Evolutionary conservation across 1,140 invertebrate genomes (phyloP).

Genomic region (Sinonovacula constricta): DNA sequence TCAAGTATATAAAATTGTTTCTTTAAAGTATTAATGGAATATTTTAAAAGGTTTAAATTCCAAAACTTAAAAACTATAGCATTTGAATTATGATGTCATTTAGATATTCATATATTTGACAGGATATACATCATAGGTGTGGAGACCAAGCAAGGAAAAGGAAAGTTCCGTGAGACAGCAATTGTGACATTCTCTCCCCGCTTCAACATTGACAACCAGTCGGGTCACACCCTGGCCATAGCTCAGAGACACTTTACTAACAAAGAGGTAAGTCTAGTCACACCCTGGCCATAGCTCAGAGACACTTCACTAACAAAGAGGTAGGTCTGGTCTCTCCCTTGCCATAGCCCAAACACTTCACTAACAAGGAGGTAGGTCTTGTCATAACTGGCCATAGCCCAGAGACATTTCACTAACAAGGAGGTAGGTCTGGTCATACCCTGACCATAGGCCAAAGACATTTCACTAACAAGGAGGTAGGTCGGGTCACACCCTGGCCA

Average conservation of each 20-base stretch:
- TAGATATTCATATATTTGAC: slow-evolving; percentile 65
- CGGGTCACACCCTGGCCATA: slow-evolving; percentile 89
- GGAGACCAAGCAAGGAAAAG: slow-evolving; percentile 90
- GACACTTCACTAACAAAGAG: too few species aligned
- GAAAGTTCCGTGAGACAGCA: slow-evolving; percentile 92
- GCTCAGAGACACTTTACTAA: slow-evolving; percentile 84
- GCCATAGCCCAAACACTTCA: too few species aligned
- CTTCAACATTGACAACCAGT: slow-evolving; percentile 96
- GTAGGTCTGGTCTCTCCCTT: too few species aligned
- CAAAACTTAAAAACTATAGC: neutral
- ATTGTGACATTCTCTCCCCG: slow-evolving; percentile 95
- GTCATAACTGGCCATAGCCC: too few species aligned
- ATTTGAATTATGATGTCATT: neutral
- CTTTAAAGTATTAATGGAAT: neutral
- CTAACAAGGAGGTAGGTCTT: too few species aligned
- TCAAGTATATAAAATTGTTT: neutral
- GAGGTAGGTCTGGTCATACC: too few species aligned
- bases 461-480: too few species aligned
- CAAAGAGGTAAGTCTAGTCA: slow-evolving; percentile 67
- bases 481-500: too few species aligned
- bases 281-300: too few species aligned
- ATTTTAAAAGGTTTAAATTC: neutral
- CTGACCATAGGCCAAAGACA: too few species aligned
- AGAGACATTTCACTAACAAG: too few species aligned
- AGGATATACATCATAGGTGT: slow-evolving; percentile 87